These are phyloP conservation scores for Orchesella flavescens DNA, from an alignment of 2,888 invertebrate species.

Conservation along the genomic window DNA sequence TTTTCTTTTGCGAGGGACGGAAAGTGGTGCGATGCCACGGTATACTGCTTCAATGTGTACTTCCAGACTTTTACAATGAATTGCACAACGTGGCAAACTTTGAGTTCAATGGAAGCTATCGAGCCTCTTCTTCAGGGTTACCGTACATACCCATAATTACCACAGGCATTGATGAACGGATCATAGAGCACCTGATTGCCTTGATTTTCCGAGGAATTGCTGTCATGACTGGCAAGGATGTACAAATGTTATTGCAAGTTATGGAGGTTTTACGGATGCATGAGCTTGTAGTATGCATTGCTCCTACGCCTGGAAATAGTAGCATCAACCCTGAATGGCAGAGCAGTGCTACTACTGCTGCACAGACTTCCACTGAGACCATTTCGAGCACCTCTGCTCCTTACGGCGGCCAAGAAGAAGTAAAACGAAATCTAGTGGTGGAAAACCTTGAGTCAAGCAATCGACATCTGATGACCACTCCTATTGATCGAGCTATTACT, in stretches of 20 bases:
- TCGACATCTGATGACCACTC: too few relatives aligned
- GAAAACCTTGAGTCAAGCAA: too few relatives aligned
- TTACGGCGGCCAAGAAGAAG: too few relatives aligned
- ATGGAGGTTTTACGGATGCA: background rate
- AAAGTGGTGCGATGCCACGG: conserved; percentile 3
- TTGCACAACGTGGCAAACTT: background rate
- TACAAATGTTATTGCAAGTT: background rate
- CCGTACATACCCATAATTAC: background rate
- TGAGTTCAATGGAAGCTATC: background rate
- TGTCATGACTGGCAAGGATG: background rate
- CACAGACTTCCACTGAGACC: background rate
- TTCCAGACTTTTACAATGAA: background rate
- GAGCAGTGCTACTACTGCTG: background rate
- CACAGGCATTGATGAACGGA: background rate
- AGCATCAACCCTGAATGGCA: background rate
- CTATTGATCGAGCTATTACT: too few relatives aligned
- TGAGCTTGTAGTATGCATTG: background rate
- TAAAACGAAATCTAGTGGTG: too few relatives aligned
- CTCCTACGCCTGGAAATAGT: background rate
- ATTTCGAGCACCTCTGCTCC: too few relatives aligned
- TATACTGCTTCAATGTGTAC: background rate
- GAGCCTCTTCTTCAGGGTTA: background rate
- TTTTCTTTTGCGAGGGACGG: conserved; percentile 1
- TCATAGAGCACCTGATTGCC: background rate
- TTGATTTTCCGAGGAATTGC: background rate